Base-by-base conservation (phyloP, 1,140 invertebrate species). In the Meteorus sp. region DNA sequence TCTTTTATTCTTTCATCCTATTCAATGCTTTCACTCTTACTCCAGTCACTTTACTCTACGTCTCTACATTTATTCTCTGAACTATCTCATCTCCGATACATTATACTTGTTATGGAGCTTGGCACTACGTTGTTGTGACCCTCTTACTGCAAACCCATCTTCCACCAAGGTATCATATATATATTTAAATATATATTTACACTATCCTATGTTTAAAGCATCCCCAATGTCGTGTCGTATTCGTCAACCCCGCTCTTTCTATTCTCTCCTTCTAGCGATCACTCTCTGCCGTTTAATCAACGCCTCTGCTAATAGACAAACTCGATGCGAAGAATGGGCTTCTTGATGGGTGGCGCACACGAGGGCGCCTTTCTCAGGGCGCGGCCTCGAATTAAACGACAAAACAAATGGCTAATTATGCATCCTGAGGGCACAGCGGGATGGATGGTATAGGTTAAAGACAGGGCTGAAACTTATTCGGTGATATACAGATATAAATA, bases 341-440 rank as follows among this genome's bases (percentile, higher is more conserved):
- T 63, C 69, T 74, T 69, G 68, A 74, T 68, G 67, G 52, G 50
- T 59, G 45, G 50, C 56, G 67, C n/a, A n/a, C 57, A 53, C 47
- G 67, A 35, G 59, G 59, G 57, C 48, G 59, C 65, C 59, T 60
- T 57, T 37, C 25, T 53, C 39, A 17, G 45, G 25, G 58, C 56
- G 50, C 56, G 62, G 45, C 59, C 66, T 69, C 61, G 64, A 74
- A 75, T 76, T 75, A 75, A 76, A 73, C 69, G 70, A 59, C 66
- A 69, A 73, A 76, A 74, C 74, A 76, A 76, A 76, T 74, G 66
- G 74, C 74, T 73, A 76, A 76, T 76, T 72, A 74, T 73, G 66
- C 70, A 63, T 73, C 71, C 64, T 60, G 25, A 61, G 61, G 55
- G 57, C 44, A 45, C n/a, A n/a, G n/a, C n/a, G n/a, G n/a, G n/a